These are phyloP conservation scores for Florisuga fusca DNA, from an alignment of 2,797 vertebrate genomes.

Conservation along the genomic window DNA sequence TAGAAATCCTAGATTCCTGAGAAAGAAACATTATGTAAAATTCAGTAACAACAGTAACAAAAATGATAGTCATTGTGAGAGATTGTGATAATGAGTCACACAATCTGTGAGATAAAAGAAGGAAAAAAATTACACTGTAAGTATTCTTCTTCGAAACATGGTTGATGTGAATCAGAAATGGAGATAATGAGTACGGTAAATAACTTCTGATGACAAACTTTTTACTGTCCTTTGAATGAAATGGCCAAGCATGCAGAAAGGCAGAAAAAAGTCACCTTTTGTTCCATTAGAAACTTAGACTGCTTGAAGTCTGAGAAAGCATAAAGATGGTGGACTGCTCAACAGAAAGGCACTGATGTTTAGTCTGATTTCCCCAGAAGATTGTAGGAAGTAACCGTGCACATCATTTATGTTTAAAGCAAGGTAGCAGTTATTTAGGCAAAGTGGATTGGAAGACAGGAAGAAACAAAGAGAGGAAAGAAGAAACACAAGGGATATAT, in stretches of 20 bases:
- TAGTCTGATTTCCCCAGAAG: constrained; percentile 86
- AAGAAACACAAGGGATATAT: constrained; percentile 81
- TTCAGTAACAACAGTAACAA: neutral
- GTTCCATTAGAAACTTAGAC: constrained; percentile 95
- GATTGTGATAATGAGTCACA: neutral
- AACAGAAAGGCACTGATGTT: constrained; percentile 92
- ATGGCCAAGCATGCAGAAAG: constrained; percentile 76
- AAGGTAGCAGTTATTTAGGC: constrained; percentile 80
- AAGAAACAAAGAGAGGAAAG: constrained; percentile 65
- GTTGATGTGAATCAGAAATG: neutral
- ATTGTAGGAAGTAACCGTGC: constrained; percentile 77
- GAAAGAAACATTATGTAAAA: neutral
- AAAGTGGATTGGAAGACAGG: constrained; percentile 76
- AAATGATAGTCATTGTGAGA: neutral
- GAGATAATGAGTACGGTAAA: constrained; percentile 8
- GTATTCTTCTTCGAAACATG: neutral
- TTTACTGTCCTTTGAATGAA: constrained; percentile 47
- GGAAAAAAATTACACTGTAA: neutral
- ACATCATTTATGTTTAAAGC: constrained; percentile 76
- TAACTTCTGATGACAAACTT: constrained; percentile 48
- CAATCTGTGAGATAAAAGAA: neutral
- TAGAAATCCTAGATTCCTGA: neutral
- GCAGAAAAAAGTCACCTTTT: constrained; percentile 89
- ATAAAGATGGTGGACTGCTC: constrained; percentile 99
- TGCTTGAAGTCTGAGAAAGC: constrained; percentile 99